Conservation (phyloP, 2,888 invertebrate species). For the Pegoplata infirma region DNA sequence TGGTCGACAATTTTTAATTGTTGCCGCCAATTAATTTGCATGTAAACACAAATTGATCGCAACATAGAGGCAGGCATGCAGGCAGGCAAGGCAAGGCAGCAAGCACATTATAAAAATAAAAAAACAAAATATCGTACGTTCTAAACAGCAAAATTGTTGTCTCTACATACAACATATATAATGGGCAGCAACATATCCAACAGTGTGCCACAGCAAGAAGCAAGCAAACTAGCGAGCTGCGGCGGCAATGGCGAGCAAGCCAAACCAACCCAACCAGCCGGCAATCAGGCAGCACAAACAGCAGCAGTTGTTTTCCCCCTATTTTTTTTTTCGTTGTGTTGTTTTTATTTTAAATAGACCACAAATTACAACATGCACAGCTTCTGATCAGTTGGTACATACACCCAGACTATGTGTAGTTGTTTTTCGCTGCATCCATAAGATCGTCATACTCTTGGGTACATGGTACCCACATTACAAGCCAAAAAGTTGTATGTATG, state of each 20-base stretch:
- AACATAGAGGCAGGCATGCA: slow-evolving; percentile 50
- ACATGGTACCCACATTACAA: not conserved
- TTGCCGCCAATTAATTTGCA: slow-evolving; percentile 66
- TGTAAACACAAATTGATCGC: slow-evolving; percentile 68
- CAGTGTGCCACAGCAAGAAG: slow-evolving; percentile 31
- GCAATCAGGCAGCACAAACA: slow-evolving; percentile 11
- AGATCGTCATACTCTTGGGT: not conserved
- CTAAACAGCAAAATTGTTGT: not conserved
- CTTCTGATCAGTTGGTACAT: slow-evolving; percentile 56
- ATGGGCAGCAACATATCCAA: slow-evolving; percentile 6
- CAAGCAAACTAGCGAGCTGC: too few relatives aligned
- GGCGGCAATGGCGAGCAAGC: too few relatives aligned
- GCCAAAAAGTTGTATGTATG: slow-evolving; percentile 1
- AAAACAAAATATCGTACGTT: slow-evolving; percentile 16
- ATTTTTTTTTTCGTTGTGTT: too few relatives aligned
- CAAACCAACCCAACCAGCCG: not conserved
- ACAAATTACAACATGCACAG: slow-evolving; percentile 60
- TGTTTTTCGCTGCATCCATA: slow-evolving; percentile 35
- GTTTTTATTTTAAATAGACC: slow-evolving; percentile 48
- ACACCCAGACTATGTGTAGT: not conserved
- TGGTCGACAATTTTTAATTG: slow-evolving; percentile 64
- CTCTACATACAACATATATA: too few relatives aligned
- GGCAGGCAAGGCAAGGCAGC: not conserved
- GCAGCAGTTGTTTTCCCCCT: slow-evolving; percentile 38
- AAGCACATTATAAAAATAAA: slow-evolving; percentile 12